A percentile compares a stretch with the other conserved stretches of the same genome.
These are phyloP conservation scores for Aporophyla lueneburgensis DNA, from an alignment of 2,888 invertebrate genomes.

Conservation along the genomic window DNA sequence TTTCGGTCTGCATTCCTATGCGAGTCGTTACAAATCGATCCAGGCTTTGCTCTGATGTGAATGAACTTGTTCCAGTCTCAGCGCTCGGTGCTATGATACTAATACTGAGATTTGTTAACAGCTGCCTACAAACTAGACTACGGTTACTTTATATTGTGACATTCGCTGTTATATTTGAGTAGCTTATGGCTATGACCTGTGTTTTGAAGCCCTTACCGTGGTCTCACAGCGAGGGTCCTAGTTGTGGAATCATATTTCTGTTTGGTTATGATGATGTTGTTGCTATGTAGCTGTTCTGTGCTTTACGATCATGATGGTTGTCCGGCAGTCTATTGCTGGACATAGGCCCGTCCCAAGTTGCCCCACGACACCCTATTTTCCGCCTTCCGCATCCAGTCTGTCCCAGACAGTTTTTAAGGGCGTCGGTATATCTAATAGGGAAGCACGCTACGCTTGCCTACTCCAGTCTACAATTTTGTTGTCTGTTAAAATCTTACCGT, in stretches of 20 bases:
- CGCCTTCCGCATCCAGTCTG: not conserved
- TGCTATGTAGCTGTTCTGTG: not conserved
- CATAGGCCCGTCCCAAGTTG: not conserved
- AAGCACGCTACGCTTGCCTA: not conserved
- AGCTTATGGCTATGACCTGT: not conserved
- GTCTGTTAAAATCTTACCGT: not conserved
- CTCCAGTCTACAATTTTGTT: not conserved
- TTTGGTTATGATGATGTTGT: not conserved
- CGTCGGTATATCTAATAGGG: not conserved
- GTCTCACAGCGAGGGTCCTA: too few relatives aligned
- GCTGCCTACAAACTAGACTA: not conserved
- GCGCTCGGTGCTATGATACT: constrained; percentile 20
- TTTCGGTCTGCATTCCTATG: constrained; percentile 69
- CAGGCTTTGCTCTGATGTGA: constrained; percentile 59
- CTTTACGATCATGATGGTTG: not conserved
- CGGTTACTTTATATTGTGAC: not conserved
- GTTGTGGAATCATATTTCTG: too few relatives aligned
- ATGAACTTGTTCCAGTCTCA: constrained; percentile 57
- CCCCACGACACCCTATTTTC: not conserved
- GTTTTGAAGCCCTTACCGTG: not conserved
- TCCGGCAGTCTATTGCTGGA: not conserved
- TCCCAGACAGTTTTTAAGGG: not conserved
- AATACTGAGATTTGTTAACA: constrained; percentile 25
- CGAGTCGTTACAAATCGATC: constrained; percentile 69
- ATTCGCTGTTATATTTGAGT: not conserved